Percentiles rank a stretch among this genome's conserved stretches.
Evolutionary conservation across 2,888 invertebrate species (phyloP).

Genomic region (Onthophagus sagittarius): DNA sequence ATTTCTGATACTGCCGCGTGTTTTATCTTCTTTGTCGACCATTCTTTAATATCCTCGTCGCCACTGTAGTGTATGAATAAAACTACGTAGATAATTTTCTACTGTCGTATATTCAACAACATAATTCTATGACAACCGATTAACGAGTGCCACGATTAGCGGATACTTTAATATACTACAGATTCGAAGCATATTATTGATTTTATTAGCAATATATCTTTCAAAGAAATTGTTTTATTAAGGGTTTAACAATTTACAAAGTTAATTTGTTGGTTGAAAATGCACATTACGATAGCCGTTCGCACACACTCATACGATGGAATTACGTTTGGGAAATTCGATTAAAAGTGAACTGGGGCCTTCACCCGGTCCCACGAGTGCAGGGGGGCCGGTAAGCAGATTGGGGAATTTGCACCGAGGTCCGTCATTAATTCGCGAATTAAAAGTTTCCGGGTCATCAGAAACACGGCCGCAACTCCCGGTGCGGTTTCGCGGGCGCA

Average conservation of each 20-base stretch:
- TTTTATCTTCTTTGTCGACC: no score
- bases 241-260: neutral
- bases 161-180: no score
- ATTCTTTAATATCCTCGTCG: no score
- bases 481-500: neutral
- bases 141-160: no score
- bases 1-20: no score
- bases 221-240: no score
- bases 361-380: neutral
- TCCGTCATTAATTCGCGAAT: constrained; percentile 24
- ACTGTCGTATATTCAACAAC: no score
- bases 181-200: no score
- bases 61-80: no score
- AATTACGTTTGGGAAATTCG: constrained; percentile 18
- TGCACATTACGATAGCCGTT: neutral
- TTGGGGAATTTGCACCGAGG: constrained; percentile 21
- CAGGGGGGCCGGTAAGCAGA: constrained; percentile 19
- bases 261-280: neutral
- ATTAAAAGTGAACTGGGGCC: constrained; percentile 16
- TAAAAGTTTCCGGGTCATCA: constrained; percentile 17
- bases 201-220: no score
- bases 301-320: constrained; percentile 9
- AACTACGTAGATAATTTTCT: no score
- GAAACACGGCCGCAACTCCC: neutral
- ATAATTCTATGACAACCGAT: no score